Evolutionary conservation across 2,113 vertebrate genomes (phyloP), one percentile per base, ranked within the genome.

Genomic region (Uropsilus gracilis): DNA sequence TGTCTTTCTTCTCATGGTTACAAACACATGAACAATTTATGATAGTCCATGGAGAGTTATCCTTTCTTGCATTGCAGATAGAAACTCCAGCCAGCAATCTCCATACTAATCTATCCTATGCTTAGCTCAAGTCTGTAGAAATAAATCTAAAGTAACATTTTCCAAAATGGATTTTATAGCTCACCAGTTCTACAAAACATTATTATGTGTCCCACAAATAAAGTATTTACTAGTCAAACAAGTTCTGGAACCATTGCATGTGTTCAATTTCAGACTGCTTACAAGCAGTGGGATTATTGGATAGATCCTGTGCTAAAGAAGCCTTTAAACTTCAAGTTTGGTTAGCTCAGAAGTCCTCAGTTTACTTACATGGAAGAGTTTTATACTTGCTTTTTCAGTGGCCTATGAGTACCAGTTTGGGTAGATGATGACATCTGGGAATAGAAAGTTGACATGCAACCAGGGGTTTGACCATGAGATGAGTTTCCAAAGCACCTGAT

Each of bases 121-220:
- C 59, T 95, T 77, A 76, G 89, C 86, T 83, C 66, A 46, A 55
- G 80, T 86, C 42, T 75, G 92, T 55, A 90, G 95, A 85, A 93
- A 93, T 93, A 90, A 97, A 90, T 96, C 95, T 84, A 90, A 95
- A 95, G 48, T 28, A 92, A 37, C 91, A 87, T 87, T 94, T 95
- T 81, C 84, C 84, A 94, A 90, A 94, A 90, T 68, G 76, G 75
- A 59, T 87, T 97, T 94, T 93, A 91, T 57, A 94, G 81, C 86
- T 89, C 59, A 28, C 80, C 20, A 24, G 46, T 46, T 93, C 77
- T 93, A 68, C 32, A 39, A 87, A 95, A 96, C 81, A 55, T 64
- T 90, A 93, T 90, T 69, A 81, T 66, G 53, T 95, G 7, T 64
- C 86, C 59, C 53, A 71, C 86, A 93, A 83, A 94, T 78, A 87